A percentile compares a stretch with the other conserved stretches of the same genome.
These are phyloP conservation scores for Cactoblastis cactorum DNA, from an alignment of 2,888 invertebrate genomes.

Conservation along the genomic window DNA sequence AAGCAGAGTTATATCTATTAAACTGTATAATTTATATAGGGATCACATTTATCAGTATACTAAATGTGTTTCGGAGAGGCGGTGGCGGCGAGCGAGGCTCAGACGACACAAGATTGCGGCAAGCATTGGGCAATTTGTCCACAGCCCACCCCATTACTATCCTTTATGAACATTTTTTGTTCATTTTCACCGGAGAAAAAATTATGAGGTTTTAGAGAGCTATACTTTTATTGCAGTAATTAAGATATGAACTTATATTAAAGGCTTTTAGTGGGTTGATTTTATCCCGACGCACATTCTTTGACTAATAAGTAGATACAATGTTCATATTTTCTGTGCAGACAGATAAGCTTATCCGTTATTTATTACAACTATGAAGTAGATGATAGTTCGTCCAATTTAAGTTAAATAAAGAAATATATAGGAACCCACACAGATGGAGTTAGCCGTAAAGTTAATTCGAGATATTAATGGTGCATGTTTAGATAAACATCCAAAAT, in stretches of 20 bases:
- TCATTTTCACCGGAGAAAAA: constrained; percentile 57
- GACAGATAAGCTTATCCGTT: constrained; percentile 11
- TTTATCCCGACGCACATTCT: constrained; percentile 38
- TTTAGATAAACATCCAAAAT: too few relatives aligned
- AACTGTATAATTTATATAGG: constrained; percentile 53
- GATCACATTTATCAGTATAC: neutral
- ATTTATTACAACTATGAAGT: too few relatives aligned
- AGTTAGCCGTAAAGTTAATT: too few relatives aligned
- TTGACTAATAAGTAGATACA: constrained; percentile 35
- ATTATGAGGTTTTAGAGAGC: constrained; percentile 63
- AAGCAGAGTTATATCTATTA: too few relatives aligned
- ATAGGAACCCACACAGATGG: too few relatives aligned
- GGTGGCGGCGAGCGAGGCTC: constrained; percentile 15
- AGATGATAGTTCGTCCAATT: too few relatives aligned
- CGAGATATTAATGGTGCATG: too few relatives aligned
- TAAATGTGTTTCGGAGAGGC: neutral
- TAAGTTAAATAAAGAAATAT: too few relatives aligned
- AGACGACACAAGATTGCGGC: constrained; percentile 22
- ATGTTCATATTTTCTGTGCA: constrained; percentile 36
- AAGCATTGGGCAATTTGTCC: constrained; percentile 65
- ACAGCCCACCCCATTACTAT: constrained; percentile 43
- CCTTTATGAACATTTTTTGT: constrained; percentile 64
- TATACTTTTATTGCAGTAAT: constrained; percentile 72
- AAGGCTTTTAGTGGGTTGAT: constrained; percentile 60
- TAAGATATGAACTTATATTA: constrained; percentile 67